Evolutionary conservation across 2,797 vertebrate species (phyloP), one percentile per base, ranked within the genome.

Genomic region (Choloepus didactylus): DNA sequence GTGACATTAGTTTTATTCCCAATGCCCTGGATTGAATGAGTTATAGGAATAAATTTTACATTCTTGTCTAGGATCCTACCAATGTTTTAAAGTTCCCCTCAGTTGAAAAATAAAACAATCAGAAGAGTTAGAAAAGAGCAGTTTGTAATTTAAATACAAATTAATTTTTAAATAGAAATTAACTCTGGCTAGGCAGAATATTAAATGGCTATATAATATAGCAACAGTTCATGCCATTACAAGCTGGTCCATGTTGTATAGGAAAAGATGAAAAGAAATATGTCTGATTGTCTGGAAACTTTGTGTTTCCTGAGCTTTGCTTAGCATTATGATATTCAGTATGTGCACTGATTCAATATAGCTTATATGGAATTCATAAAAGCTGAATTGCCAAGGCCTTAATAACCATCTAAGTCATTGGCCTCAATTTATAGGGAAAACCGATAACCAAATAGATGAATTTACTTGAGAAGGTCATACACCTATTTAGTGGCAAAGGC

Each of bases 371-470:
- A 80, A 84, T 44, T 77, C 4, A 46, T 38, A 44, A 60, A 88
- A 73, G 64, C 7, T 38, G 11, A 56, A 6, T 60, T 91, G 91
- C 84, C 3, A 31, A 54, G n/a, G 27, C 49, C 86, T 75, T 49
- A 80, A 12, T 60, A 29, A 67, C 54, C 23, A 75, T n/a, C 2
- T 21, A 87, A 91, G 10, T 25, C 25, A 77, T 31, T 14, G 41
- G n/a, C 38, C 46, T 95, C 49, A 81, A 76, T 90, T 82, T 23
- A 89, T 16, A 62, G 35, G 31, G 41, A 67, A 84, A 79, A 44
- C 8, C 46, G 18, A 67, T 69, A 60, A 77, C 9, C 44, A 81
- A 77, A 67, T 31, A 35, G 46, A 84, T 66, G 70, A 67, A 76
- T 15, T 67, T 60, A 73, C 9, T 9, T 69, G 9, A 77, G 9